Base-by-base conservation (phyloP, 2,113 vertebrate species). In the Vulpes vulpes region DNA sequence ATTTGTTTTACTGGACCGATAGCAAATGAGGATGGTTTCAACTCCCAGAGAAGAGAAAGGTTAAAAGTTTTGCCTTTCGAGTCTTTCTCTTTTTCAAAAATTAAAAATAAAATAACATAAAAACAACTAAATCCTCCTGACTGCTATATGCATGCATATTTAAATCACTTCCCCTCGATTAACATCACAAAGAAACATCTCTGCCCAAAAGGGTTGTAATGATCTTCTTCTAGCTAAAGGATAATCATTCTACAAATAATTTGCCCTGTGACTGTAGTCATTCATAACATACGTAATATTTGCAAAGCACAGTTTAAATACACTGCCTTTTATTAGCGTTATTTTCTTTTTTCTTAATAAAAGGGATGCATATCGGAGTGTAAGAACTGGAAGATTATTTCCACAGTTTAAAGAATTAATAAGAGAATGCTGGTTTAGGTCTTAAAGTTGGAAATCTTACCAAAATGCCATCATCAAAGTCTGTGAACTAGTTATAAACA, bases 401-500 rank as follows among this genome's bases (percentile, higher is more conserved):
- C 98, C 98, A 98, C 87, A 98, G 97, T 97, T 98, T 96, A 94
- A 98, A 98, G 98, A 98, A 98, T 98, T 97, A 96, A 97, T 98
- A 98, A 98, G 98, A 99, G 98, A 98, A 98, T 98, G 98, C 98
- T 99, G 99, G 98, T 98, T 98, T 97, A 98, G 98, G 97, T 98
- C 94, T 95, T 73, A 30, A 96, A 98, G 97, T 98, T 98, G 98
- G 96, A 97, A 98, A 98, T 97, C 97, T 98, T 97, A 98, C 97
- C 96, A 98, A 98, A 98, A 98, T 86, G 98, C 96, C 97, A 96
- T 98, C 95, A 97, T 97, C 94, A 96, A 96, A 98, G 97, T 95
- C 96, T 89, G 95, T 91, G 91, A 98, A 3, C 2, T 25, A 91
- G 96, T 97, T 98, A 98, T 85, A 7, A 5, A 98, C 97, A 99